Base-by-base conservation (phyloP, 2,113 vertebrate genomes). In the Solea senegalensis region DNA sequence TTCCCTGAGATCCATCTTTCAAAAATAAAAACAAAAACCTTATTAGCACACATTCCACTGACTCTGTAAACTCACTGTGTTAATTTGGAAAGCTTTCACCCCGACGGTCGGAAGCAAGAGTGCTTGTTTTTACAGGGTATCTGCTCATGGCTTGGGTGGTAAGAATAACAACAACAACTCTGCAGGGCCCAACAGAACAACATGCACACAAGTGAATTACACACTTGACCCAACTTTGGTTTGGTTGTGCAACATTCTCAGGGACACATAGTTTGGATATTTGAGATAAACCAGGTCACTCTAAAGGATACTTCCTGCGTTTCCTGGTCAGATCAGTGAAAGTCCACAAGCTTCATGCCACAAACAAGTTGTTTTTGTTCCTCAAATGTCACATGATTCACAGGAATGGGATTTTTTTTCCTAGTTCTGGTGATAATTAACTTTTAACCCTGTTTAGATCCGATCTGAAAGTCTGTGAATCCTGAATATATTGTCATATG, bases 111-210 rank as follows among this genome's bases (percentile, higher is more conserved):
- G 89, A 92, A 90, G 89, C 80, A 69, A 55, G 73, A 78, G 81
- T 8, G 84, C 72, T 86, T 93, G 86, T 92, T 92, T 91, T 83
- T 72, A 92, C 85, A 89, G 73, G 68, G 80, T 90, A 91, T 90
- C 84, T 86, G 77, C 84, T 86, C 82, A 89, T 90, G 91, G 84
- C 90, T 83, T 78, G 78, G 78, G 77, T 89, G 86, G 83, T 72
- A 85, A 89, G 75, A 87, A 91, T 66, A 86, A 90, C 85, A 92
- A 86, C 83, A 87, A 85, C 80, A 91, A 68, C 75, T 77, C 71
- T 73, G 72, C 50, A 52, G 87, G 66, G 57, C 74, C 60, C 61
- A 74, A 69, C 44, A 65, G 73, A 86, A 67, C 73, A 82, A 81
- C 65, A 74, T 34, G 46, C 79, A 81, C 72, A 58, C 66, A 74